phyloP scores from a whole-genome alignment of 2,113 vertebrate genomes.

The Elgaria multicarinata region DNA sequence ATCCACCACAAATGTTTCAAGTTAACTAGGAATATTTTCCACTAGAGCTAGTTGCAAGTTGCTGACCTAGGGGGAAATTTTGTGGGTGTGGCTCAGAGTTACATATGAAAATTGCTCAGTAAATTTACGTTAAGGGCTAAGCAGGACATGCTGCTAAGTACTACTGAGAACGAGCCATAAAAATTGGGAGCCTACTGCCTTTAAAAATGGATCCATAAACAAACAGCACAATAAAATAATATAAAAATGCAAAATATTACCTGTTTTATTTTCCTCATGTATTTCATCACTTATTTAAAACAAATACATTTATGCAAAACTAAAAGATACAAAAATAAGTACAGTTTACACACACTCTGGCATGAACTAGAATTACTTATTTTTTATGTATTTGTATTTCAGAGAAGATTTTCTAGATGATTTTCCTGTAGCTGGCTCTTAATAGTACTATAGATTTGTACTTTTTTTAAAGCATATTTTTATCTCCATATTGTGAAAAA shows the following conservation, averaged over 20 bases:
- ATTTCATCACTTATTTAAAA: slow-evolving; percentile 7
- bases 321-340: neutral
- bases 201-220: neutral
- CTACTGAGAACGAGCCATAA: neutral
- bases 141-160: neutral
- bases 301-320: neutral
- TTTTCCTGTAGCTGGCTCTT: neutral
- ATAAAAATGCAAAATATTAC: neutral
- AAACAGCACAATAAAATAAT: neutral
- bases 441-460: neutral
- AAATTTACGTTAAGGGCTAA: neutral
- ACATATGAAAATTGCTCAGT: neutral
- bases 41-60: too few relatives aligned
- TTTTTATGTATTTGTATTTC: neutral
- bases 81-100: neutral
- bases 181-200: neutral
- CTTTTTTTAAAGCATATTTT: neutral
- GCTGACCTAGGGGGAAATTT: neutral
- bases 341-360: neutral
- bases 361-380: neutral
- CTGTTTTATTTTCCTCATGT: neutral
- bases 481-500: neutral
- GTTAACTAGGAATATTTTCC: too few relatives aligned
- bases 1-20: too few relatives aligned
- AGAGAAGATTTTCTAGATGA: neutral